phyloP scores from a whole-genome alignment of 2,113 vertebrate genomes.

The Dolichotis patagonum region DNA sequence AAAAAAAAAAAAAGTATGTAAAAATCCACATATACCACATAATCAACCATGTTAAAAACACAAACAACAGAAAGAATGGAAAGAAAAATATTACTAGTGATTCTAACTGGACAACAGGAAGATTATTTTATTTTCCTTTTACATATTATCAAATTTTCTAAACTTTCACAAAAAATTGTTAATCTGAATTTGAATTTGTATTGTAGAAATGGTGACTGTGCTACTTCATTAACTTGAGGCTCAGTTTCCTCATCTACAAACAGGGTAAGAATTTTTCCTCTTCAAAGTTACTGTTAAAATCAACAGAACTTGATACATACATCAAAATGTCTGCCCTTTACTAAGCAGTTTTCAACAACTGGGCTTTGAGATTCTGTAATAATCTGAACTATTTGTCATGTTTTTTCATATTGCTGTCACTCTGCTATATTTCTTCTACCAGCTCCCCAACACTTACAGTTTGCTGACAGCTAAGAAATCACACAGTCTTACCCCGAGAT shows the following conservation, averaged over 20 bases:
- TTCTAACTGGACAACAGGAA: background rate
- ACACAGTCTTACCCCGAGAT: background rate
- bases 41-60: conserved; percentile 37
- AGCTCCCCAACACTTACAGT: background rate
- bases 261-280: conserved; percentile 26
- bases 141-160: background rate
- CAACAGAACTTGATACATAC: background rate
- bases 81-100: conserved; percentile 43
- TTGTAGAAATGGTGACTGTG: background rate
- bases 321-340: background rate
- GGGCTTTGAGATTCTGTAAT: background rate
- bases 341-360: conserved; percentile 15
- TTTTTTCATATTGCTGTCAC: background rate
- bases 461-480: background rate
- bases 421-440: background rate
- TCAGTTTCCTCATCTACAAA: conserved; percentile 55
- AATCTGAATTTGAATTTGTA: conserved; percentile 31
- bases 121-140: conserved; percentile 52
- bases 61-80: background rate
- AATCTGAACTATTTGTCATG: background rate
- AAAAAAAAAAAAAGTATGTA: conserved; percentile 20
- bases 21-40: conserved; percentile 5
- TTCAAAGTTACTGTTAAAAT: conserved; percentile 40
- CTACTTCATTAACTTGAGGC: background rate
- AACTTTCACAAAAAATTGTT: background rate